Conservation (phyloP, 2,113 vertebrate genomes). For the Solea senegalensis region DNA sequence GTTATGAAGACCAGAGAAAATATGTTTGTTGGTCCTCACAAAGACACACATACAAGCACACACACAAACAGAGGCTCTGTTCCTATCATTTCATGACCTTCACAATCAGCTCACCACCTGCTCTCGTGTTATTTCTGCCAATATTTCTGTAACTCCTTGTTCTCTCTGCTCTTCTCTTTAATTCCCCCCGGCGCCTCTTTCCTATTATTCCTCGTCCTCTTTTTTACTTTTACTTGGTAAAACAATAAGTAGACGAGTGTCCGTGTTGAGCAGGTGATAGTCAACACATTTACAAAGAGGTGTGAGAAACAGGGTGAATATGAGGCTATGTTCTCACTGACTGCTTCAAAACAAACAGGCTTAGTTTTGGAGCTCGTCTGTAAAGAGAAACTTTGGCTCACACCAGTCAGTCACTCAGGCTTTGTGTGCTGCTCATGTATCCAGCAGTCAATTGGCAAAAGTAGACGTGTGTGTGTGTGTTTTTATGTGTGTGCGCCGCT, state of each 20-base stretch:
- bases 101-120: conserved; percentile 59
- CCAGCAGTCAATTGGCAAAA: conserved; percentile 22
- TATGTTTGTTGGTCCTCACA: conserved; percentile 9
- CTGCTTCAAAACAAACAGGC: conserved; percentile 23
- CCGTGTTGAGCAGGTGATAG: background rate
- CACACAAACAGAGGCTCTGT: conserved; percentile 24
- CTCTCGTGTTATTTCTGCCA: conserved; percentile 67
- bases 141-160: conserved; percentile 62
- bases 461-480: background rate
- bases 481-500: too few relatives aligned
- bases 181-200: conserved; percentile 55
- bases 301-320: conserved; percentile 30
- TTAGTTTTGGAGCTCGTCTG: conserved; percentile 11
- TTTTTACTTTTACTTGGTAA: background rate
- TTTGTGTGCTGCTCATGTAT: conserved; percentile 7
- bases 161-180: conserved; percentile 52
- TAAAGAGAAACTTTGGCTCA: conserved; percentile 12
- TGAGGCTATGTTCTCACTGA: background rate
- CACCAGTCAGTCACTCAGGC: conserved; percentile 9
- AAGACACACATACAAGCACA: background rate
- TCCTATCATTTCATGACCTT: conserved; percentile 62
- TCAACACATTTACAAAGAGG: background rate
- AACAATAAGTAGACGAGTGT: too few relatives aligned
- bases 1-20: too few relatives aligned
- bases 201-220: conserved; percentile 28